Conservation (phyloP, 2,888 invertebrate species). For the Marronus borbonicus region DNA sequence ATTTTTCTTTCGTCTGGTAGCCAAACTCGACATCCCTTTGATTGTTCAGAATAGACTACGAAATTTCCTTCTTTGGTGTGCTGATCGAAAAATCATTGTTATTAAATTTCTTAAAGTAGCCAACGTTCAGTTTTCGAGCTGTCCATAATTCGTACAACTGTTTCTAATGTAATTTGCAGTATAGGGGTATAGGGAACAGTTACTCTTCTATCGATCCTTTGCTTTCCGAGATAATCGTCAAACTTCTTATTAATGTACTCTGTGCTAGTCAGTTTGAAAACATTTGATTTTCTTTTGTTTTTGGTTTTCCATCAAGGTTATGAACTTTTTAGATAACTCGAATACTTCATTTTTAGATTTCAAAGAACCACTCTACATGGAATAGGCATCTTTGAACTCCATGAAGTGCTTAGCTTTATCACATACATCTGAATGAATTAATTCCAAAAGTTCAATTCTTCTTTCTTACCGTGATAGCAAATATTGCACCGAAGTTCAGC, state of each 20-base stretch:
- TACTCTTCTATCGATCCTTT: conserved; percentile 49
- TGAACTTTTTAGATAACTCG: too few relatives aligned
- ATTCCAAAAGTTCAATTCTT: too few relatives aligned
- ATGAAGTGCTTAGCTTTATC: too few relatives aligned
- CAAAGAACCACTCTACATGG: too few relatives aligned
- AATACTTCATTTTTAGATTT: too few relatives aligned
- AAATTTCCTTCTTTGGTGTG: conserved; percentile 57
- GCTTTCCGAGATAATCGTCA: conserved; percentile 44
- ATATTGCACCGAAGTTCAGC: too few relatives aligned
- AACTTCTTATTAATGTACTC: conserved; percentile 54
- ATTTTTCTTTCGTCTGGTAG: not conserved
- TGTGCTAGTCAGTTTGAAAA: conserved; percentile 55
- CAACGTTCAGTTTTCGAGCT: conserved; percentile 57
- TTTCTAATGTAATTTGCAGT: conserved; percentile 63
- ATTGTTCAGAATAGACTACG: conserved; percentile 57
- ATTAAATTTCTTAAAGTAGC: conserved; percentile 59
- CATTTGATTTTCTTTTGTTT: too few relatives aligned
- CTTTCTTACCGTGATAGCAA: too few relatives aligned
- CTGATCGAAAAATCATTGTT: conserved; percentile 57
- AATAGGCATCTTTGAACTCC: too few relatives aligned
- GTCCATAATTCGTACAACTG: conserved; percentile 57
- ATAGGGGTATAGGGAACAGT: conserved; percentile 54
- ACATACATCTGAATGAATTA: too few relatives aligned
- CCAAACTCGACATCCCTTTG: conserved; percentile 53
- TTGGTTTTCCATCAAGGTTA: too few relatives aligned